These are phyloP conservation scores for Eupithecia vulgata DNA, from an alignment of 2,888 invertebrate genomes.

Conservation along the genomic window DNA sequence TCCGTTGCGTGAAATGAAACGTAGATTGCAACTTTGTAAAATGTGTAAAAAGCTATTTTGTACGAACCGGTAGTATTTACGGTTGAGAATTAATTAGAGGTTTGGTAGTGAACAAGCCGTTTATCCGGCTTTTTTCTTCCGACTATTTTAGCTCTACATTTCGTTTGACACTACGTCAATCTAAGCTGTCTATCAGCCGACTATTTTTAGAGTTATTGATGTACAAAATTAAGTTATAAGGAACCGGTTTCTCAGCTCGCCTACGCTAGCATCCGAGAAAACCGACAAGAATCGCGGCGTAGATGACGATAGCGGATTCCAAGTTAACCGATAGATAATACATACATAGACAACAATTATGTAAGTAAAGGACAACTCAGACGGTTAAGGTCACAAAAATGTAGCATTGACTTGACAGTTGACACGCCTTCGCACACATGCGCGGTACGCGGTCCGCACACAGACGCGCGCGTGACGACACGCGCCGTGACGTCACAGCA, in stretches of 20 bases:
- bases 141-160: neutral
- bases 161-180: neutral
- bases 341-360: slow-evolving; percentile 50
- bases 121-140: neutral
- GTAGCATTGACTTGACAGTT: slow-evolving; percentile 74
- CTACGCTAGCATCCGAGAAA: slow-evolving; percentile 3
- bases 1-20: slow-evolving; percentile 29
- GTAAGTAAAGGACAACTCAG: slow-evolving; percentile 69
- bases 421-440: slow-evolving; percentile 65
- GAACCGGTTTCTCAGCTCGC: neutral
- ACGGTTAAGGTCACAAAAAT: slow-evolving; percentile 84
- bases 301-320: slow-evolving; percentile 35
- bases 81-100: neutral
- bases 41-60: neutral
- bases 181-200: neutral
- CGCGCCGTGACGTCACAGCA: slow-evolving; percentile 76
- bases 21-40: slow-evolving; percentile 34
- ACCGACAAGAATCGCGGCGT: slow-evolving; percentile 14
- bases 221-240: neutral
- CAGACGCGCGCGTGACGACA: slow-evolving; percentile 63
- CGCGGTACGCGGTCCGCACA: slow-evolving; percentile 54
- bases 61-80: neutral
- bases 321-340: slow-evolving; percentile 13
- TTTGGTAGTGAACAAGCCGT: neutral
- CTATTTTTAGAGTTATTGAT: neutral